Conservation (phyloP, 1,140 invertebrate species). For the Chrysomallon squamiferum region DNA sequence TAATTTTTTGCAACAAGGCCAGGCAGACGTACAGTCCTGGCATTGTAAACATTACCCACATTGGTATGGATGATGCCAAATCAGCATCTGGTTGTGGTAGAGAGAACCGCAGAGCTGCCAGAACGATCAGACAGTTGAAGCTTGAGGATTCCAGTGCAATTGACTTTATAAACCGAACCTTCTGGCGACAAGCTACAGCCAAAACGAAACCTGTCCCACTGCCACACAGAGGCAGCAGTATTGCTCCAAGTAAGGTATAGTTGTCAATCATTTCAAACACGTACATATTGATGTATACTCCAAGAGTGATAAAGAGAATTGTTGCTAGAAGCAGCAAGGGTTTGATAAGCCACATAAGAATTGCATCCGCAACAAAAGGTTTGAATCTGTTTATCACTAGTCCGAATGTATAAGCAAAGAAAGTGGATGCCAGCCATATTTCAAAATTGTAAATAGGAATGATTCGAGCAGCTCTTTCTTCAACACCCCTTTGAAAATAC, state of each 20-base stretch:
- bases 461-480: slow-evolving; percentile 24
- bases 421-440: slow-evolving; percentile 54
- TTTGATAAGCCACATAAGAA: slow-evolving; percentile 58
- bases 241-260: slow-evolving; percentile 41
- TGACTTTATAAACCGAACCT: slow-evolving; percentile 43
- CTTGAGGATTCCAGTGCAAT: slow-evolving; percentile 55
- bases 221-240: slow-evolving; percentile 51
- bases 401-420: slow-evolving; percentile 52
- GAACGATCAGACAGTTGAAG: slow-evolving; percentile 52
- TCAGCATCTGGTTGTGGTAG: slow-evolving; percentile 50
- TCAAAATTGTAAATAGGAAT: slow-evolving; percentile 57
- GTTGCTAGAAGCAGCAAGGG: slow-evolving; percentile 55
- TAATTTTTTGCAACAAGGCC: slow-evolving; percentile 40
- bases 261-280: slow-evolving; percentile 51
- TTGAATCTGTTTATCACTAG: slow-evolving; percentile 48
- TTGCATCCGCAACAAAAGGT: slow-evolving; percentile 46
- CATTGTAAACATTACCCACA: slow-evolving; percentile 59
- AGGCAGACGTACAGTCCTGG: slow-evolving; percentile 52
- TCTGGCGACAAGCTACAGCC: slow-evolving; percentile 46
- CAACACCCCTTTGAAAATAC: slow-evolving; percentile 43
- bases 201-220: slow-evolving; percentile 42
- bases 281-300: slow-evolving; percentile 62
- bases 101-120: slow-evolving; percentile 53
- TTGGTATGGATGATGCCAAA: slow-evolving; percentile 48
- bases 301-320: slow-evolving; percentile 60